These are phyloP conservation scores for Coptodon bakossiorum DNA, from an alignment of 2,113 vertebrate genomes.

Conservation along the genomic window DNA sequence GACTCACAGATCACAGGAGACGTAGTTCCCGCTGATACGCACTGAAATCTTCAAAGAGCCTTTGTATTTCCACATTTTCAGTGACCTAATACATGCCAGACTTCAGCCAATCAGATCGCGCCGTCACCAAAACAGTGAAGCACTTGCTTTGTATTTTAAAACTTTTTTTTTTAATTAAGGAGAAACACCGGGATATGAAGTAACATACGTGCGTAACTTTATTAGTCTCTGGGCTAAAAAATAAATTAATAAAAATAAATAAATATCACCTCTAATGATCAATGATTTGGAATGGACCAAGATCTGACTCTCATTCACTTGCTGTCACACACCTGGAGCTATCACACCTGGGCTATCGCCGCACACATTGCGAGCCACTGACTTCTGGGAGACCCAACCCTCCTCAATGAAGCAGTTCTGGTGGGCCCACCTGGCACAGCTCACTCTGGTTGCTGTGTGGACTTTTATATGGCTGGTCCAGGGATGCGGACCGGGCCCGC, in stretches of 20 bases:
- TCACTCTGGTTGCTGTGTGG: conserved; percentile 72
- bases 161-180: not conserved
- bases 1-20: not conserved
- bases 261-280: not conserved
- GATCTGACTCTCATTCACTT: conserved; percentile 47
- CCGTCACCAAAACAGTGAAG: not conserved
- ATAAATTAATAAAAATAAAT: fast-evolving
- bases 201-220: not conserved
- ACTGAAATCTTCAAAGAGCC: not conserved
- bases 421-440: conserved; percentile 66
- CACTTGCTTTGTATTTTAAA: not conserved
- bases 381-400: conserved; percentile 46
- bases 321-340: conserved; percentile 49
- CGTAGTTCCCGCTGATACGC: not conserved
- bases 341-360: conserved; percentile 12
- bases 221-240: not conserved
- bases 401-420: conserved; percentile 73
- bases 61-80: not conserved
- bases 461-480: conserved; percentile 73
- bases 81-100: not conserved
- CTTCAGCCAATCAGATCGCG: not conserved
- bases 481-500: conserved; percentile 86
- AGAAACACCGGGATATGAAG: not conserved
- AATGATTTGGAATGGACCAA: conserved; percentile 60
- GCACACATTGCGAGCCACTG: conserved; percentile 44